Evolutionary conservation across 2,888 invertebrate genomes (phyloP).

Genomic region (Laothoe populi): DNA sequence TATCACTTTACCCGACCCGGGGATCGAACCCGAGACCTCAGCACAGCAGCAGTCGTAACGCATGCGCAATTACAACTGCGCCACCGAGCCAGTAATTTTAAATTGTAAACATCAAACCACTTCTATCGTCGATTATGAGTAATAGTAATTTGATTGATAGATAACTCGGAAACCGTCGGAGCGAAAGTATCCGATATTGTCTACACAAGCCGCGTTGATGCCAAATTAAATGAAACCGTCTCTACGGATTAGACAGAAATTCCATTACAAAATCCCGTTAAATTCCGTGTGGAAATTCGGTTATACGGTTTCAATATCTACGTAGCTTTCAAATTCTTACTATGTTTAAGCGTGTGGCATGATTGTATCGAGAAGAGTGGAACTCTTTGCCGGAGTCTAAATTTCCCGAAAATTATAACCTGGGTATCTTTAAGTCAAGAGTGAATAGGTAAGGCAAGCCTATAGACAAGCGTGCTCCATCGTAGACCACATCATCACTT

Average conservation of each 20-base stretch:
- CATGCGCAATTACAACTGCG: no score
- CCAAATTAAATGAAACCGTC: slow-evolving; percentile 8
- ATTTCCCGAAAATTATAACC: no score
- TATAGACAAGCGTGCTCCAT: no score
- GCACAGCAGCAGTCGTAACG: no score
- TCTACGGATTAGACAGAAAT: slow-evolving; percentile 10
- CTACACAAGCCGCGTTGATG: slow-evolving; percentile 5
- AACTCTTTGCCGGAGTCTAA: no score
- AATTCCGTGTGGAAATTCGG: neutral
- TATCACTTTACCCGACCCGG: no score
- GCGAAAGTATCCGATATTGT: slow-evolving; percentile 14
- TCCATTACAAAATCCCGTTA: slow-evolving; percentile 9
- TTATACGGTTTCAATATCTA: neutral
- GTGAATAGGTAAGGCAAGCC: no score
- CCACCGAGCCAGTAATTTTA: no score
- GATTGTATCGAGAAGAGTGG: no score
- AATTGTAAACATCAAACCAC: neutral
- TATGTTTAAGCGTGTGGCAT: no score
- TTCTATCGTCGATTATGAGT: neutral
- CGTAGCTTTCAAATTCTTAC: neutral
- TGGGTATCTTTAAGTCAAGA: no score
- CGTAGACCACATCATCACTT: no score
- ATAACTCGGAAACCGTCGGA: slow-evolving; percentile 19
- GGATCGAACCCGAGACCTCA: neutral
- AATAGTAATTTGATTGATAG: slow-evolving; percentile 24